Conservation (phyloP, 2,797 vertebrate genomes). For the Pseudochirops cupreus region DNA sequence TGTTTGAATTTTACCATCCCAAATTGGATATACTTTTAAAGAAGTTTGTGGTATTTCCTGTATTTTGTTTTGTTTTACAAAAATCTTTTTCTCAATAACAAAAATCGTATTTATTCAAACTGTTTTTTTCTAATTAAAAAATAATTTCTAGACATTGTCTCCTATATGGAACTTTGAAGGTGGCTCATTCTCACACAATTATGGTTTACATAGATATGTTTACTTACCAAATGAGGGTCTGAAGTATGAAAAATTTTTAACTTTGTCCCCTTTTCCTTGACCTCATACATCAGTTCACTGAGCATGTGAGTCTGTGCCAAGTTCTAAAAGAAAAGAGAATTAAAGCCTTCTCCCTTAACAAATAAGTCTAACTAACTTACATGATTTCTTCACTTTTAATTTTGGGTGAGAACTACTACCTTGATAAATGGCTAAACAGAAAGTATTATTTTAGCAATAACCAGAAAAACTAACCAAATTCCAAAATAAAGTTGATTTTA, state of each 20-base stretch:
- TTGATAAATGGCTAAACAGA: background rate
- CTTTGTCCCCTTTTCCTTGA: slow-evolving; percentile 95
- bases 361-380: background rate
- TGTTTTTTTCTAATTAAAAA: slow-evolving; percentile 18
- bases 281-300: slow-evolving; percentile 94
- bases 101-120: background rate
- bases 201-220: background rate
- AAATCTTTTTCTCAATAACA: background rate
- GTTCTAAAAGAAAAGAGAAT: slow-evolving; percentile 88
- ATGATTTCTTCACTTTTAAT: slow-evolving; percentile 44
- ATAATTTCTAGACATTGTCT: slow-evolving; percentile 12
- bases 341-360: slow-evolving; percentile 24
- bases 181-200: background rate
- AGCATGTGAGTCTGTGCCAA: slow-evolving; percentile 97
- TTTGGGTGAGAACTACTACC: background rate
- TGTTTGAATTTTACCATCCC: slow-evolving; percentile 29
- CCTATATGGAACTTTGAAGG: background rate
- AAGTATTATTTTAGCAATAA: background rate
- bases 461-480: background rate
- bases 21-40: slow-evolving; percentile 12
- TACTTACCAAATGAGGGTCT: slow-evolving; percentile 91
- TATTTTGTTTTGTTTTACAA: slow-evolving; percentile 46
- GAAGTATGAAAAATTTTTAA: slow-evolving; percentile 92
- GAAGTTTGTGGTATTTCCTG: slow-evolving; percentile 21
- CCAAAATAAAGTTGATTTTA: background rate